These are phyloP conservation scores for Sisyra nigra DNA, from an alignment of 2,888 invertebrate genomes.

Conservation along the genomic window DNA sequence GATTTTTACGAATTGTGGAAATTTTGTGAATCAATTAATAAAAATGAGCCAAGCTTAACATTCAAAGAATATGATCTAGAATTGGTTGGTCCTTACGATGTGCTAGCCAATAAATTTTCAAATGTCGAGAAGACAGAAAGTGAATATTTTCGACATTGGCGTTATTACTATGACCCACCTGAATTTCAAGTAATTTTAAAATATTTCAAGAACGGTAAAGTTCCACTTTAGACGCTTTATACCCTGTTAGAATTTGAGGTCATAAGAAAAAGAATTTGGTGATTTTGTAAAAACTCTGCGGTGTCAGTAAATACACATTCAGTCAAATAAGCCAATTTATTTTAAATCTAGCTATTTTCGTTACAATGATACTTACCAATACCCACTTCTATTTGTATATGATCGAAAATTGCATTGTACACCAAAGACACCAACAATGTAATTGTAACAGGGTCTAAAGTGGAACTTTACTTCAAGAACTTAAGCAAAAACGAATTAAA, in stretches of 20 bases:
- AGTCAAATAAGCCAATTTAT: no score
- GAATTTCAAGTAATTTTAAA: conserved; percentile 72
- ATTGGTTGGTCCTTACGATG: conserved; percentile 80
- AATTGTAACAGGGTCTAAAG: no score
- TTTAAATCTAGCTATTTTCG: neutral
- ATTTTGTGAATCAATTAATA: conserved; percentile 42
- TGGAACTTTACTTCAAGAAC: no score
- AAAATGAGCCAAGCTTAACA: conserved; percentile 40
- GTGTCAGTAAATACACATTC: no score
- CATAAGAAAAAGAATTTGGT: no score
- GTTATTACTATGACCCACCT: conserved; percentile 88
- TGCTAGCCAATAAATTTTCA: conserved; percentile 45
- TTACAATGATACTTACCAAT: neutral
- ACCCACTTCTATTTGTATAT: no score
- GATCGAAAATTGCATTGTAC: no score
- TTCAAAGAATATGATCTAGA: conserved; percentile 48
- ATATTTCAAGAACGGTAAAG: no score
- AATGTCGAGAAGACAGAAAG: conserved; percentile 33
- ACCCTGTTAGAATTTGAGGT: no score
- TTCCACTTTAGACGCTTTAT: no score
- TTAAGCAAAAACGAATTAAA: neutral
- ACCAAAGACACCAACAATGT: no score
- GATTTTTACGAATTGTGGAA: conserved; percentile 80
- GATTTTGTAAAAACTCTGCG: no score
- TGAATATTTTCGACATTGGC: conserved; percentile 59